Conservation (phyloP, 2,888 invertebrate genomes). For the Drosophila paranaensis region DNA sequence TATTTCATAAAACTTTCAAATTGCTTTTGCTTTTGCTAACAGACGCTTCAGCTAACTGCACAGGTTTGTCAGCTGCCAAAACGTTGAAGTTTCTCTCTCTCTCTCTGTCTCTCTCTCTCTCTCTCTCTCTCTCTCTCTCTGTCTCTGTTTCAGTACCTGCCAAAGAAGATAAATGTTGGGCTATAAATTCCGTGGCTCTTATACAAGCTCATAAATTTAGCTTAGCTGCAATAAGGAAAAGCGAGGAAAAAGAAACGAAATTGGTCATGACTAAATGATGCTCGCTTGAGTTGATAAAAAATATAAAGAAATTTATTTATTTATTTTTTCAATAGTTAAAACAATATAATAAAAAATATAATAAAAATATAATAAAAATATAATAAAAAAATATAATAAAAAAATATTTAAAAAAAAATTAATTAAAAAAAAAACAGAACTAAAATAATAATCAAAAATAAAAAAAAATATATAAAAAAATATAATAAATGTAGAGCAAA, state of each 20-base stretch:
- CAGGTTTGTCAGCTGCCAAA: constrained; percentile 32
- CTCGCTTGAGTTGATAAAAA: not conserved
- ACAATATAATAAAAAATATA: no score
- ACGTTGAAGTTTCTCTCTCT: not conserved
- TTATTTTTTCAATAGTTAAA: no score
- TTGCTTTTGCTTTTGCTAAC: constrained; percentile 26
- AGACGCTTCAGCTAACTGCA: constrained; percentile 12
- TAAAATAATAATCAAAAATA: no score
- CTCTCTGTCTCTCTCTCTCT: not conserved
- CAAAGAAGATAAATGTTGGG: constrained; percentile 48
- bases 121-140: not conserved
- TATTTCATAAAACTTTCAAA: constrained; percentile 28
- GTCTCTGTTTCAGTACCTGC: not conserved
- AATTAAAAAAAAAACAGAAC: no score
- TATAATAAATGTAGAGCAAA: no score
- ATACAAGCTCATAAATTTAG: constrained; percentile 70
- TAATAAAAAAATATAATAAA: no score
- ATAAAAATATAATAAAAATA: no score
- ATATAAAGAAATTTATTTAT: no score
- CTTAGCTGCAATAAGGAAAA: constrained; percentile 24
- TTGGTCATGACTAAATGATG: not conserved
- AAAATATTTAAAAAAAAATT: no score
- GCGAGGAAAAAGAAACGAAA: not conserved
- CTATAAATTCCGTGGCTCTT: constrained; percentile 68
- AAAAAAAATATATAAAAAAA: no score